Evolutionary conservation across 1,140 invertebrate species (phyloP).

Genomic region (Heliconius himera): DNA sequence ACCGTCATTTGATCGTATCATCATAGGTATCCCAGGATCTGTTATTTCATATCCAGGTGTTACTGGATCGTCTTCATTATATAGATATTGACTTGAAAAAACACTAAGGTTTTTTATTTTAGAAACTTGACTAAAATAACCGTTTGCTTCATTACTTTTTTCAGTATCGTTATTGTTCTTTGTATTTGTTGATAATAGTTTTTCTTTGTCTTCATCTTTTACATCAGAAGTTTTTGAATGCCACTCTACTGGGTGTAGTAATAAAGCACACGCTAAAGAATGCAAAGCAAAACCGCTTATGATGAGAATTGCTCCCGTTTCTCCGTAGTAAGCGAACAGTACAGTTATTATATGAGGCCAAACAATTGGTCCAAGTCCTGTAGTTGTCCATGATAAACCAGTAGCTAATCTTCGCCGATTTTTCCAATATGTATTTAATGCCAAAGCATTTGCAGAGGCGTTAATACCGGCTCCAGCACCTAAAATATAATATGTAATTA

Average conservation of each 20-base stretch:
- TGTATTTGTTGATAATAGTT: constrained; percentile 47
- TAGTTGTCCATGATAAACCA: constrained; percentile 83
- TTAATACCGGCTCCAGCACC: constrained; percentile 84
- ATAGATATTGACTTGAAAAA: constrained; percentile 86
- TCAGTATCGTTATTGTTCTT: constrained; percentile 40
- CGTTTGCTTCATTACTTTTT: constrained; percentile 60
- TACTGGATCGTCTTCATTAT: constrained; percentile 84
- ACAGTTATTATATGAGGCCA: constrained; percentile 82
- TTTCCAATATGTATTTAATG: constrained; percentile 84
- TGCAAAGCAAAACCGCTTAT: constrained; percentile 83
- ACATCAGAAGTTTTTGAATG: constrained; percentile 77
- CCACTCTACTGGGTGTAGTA: constrained; percentile 85
- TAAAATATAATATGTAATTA: constrained; percentile 48
- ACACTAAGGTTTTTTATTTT: constrained; percentile 77
- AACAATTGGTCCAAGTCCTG: constrained; percentile 82
- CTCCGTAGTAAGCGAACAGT: constrained; percentile 80
- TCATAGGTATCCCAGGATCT: constrained; percentile 85
- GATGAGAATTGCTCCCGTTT: constrained; percentile 82
- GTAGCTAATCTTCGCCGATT: constrained; percentile 82
- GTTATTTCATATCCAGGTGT: constrained; percentile 85
- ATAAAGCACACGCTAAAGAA: constrained; percentile 81
- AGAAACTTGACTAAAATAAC: constrained; percentile 69
- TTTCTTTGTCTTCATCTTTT: constrained; percentile 57
- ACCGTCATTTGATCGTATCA: constrained; percentile 85
- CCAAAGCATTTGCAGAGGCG: constrained; percentile 83